Conservation (phyloP, 2,113 vertebrate genomes). For the Chaetorhynchus papuensis region DNA sequence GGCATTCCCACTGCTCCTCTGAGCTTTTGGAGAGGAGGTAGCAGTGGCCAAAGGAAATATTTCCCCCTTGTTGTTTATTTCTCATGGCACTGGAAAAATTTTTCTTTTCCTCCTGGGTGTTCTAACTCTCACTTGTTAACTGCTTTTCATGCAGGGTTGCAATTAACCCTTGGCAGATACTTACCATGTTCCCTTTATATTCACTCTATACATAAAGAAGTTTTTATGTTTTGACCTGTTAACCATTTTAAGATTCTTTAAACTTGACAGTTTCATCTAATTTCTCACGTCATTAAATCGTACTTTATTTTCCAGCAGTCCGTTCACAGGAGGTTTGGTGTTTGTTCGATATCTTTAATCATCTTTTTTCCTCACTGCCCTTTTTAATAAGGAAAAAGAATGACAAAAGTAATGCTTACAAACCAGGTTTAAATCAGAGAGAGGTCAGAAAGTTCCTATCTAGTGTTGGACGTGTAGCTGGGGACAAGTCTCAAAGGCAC, state of each 20-base stretch:
- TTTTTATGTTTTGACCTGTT: slow-evolving; percentile 75
- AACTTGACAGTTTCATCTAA: slow-evolving; percentile 72
- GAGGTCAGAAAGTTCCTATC: slow-evolving; percentile 28
- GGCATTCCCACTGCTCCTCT: slow-evolving; percentile 76
- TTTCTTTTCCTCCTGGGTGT: slow-evolving; percentile 86
- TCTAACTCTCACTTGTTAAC: slow-evolving; percentile 91
- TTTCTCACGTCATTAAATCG: slow-evolving; percentile 75
- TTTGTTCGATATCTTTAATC: slow-evolving; percentile 65
- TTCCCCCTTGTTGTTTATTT: slow-evolving; percentile 84
- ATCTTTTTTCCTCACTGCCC: slow-evolving; percentile 42
- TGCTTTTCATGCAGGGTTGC: slow-evolving; percentile 85
- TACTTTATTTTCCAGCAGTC: slow-evolving; percentile 60
- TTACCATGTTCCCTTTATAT: slow-evolving; percentile 64
- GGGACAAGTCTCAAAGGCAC: neutral
- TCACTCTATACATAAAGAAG: slow-evolving; percentile 68
- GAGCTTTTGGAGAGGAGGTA: slow-evolving; percentile 78
- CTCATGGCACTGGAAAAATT: slow-evolving; percentile 84
- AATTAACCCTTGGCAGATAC: slow-evolving; percentile 85
- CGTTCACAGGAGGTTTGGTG: slow-evolving; percentile 62
- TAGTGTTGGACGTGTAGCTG: neutral
- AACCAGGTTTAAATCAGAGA: slow-evolving; percentile 13
- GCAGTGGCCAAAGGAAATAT: slow-evolving; percentile 83
- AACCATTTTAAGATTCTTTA: slow-evolving; percentile 72
- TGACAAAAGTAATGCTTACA: slow-evolving; percentile 2
- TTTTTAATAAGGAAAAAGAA: slow-evolving; percentile 47